Percentiles rank a stretch among this genome's conserved stretches.
These are phyloP conservation scores for Lophura nycthemera DNA, from an alignment of 2,113 vertebrate genomes.

Conservation along the genomic window DNA sequence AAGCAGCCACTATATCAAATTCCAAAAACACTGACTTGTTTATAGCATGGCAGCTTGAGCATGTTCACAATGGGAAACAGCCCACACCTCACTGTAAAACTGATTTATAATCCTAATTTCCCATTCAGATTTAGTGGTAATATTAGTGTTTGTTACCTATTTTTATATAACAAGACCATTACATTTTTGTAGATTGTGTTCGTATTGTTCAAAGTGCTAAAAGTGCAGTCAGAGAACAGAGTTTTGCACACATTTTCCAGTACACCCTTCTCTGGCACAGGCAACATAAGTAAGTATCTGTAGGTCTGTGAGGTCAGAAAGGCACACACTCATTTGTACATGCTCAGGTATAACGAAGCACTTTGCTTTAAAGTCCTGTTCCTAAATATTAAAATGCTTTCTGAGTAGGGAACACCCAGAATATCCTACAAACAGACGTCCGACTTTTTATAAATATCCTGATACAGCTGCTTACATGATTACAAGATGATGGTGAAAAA, in stretches of 20 bases:
- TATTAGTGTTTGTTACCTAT: slow-evolving; percentile 16
- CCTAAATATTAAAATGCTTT: not conserved
- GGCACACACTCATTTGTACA: not conserved
- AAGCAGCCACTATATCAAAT: slow-evolving; percentile 60
- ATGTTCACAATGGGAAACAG: slow-evolving; percentile 43
- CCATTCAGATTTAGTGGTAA: not conserved
- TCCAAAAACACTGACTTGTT: slow-evolving; percentile 58
- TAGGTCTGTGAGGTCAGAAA: slow-evolving; percentile 16
- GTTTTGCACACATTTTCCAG: not conserved
- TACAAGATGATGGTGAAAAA: not conserved
- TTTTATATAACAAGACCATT: slow-evolving; percentile 1
- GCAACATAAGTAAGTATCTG: not conserved
- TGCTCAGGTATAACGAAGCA: not conserved
- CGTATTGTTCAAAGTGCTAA: slow-evolving; percentile 71
- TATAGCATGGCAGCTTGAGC: slow-evolving; percentile 51
- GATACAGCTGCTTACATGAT: not conserved
- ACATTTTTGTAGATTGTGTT: slow-evolving; percentile 21
- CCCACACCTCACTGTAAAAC: slow-evolving; percentile 31
- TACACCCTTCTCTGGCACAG: not conserved
- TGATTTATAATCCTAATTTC: slow-evolving; percentile 12
- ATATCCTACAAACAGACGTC: not conserved
- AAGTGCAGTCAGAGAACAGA: slow-evolving; percentile 44
- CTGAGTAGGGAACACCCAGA: not conserved
- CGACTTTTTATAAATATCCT: slow-evolving; percentile 14
- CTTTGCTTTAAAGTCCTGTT: not conserved